phyloP scores from a whole-genome alignment of 2,888 invertebrate genomes.

The Lagria hirta region DNA sequence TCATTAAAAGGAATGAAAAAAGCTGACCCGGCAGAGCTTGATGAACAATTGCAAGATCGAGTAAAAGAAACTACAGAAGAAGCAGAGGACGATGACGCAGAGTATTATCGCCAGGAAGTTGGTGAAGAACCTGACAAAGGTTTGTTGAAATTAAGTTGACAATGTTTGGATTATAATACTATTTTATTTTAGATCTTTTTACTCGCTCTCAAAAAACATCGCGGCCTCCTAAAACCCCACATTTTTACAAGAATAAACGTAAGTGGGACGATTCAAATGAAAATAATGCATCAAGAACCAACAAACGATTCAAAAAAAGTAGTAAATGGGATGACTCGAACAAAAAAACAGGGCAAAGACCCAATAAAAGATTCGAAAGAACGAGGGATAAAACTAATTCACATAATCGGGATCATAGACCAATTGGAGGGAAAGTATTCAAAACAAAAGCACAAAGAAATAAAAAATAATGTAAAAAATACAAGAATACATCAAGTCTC shows the following conservation, averaged over 20 bases:
- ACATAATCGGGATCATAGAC: slow-evolving; percentile 42
- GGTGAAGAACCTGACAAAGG: slow-evolving; percentile 87
- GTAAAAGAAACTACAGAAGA: slow-evolving; percentile 58
- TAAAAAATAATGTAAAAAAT: slow-evolving; percentile 4
- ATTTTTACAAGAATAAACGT: slow-evolving; percentile 41
- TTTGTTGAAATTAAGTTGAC: slow-evolving; percentile 43
- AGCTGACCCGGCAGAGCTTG: no score
- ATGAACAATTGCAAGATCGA: no score
- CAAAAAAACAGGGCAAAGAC: no score
- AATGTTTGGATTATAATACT: slow-evolving; percentile 10
- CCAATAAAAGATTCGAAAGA: slow-evolving; percentile 12
- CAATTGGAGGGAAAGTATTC: slow-evolving; percentile 41
- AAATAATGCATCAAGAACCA: slow-evolving; percentile 6
- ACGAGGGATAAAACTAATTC: slow-evolving; percentile 44
- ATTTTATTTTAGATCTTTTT: slow-evolving; percentile 40
- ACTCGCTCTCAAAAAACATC: slow-evolving; percentile 30
- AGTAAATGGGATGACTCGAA: slow-evolving; percentile 3
- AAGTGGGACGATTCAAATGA: slow-evolving; percentile 10
- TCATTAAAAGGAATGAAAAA: slow-evolving; percentile 66
- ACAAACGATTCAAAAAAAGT: slow-evolving; percentile 18
- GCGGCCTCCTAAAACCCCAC: slow-evolving; percentile 32
- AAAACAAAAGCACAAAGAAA: slow-evolving; percentile 3
- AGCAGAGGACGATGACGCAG: slow-evolving; percentile 67
- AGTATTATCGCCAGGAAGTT: slow-evolving; percentile 84
- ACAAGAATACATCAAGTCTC: no score